Percentiles rank a stretch among this genome's conserved stretches.
Evolutionary conservation across 2,888 invertebrate genomes (phyloP).

Genomic region (Iphiclides podalirius): DNA sequence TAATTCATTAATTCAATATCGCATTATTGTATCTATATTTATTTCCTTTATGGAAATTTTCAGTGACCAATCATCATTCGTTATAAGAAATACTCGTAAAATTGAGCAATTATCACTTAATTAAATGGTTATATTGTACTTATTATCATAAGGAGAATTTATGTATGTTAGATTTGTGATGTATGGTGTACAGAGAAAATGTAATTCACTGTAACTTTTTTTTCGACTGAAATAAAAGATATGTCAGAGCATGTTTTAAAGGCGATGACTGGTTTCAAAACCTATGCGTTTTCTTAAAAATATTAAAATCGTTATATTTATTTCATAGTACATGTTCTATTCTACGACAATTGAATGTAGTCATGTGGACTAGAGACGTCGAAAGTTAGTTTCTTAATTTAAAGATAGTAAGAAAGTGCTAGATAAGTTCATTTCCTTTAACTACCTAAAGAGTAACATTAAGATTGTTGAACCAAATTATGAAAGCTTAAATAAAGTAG

Average conservation of each 20-base stretch:
- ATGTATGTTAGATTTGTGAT: conserved; percentile 39
- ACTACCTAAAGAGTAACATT: conserved; percentile 52
- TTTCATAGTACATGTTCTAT: conserved; percentile 72
- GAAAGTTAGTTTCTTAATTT: conserved; percentile 19
- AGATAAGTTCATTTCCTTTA: conserved; percentile 43
- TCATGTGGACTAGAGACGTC: conserved; percentile 19
- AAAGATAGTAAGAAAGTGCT: conserved; percentile 23
- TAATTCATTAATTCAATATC: no score
- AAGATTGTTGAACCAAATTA: conserved; percentile 23
- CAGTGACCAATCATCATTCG: conserved; percentile 20
- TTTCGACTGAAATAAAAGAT: conserved; percentile 10
- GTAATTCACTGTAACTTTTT: conserved; percentile 19
- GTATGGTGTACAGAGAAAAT: conserved; percentile 9
- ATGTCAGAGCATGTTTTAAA: neutral
- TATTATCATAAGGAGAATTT: conserved; percentile 61
- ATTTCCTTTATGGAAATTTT: conserved; percentile 27
- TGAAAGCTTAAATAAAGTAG: conserved; percentile 18
- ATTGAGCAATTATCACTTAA: conserved; percentile 75
- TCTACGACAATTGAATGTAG: conserved; percentile 60
- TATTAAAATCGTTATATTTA: conserved; percentile 72
- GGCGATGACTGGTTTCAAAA: conserved; percentile 17
- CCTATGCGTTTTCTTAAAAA: conserved; percentile 48
- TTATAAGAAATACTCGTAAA: conserved; percentile 46
- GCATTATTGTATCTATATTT: no score
- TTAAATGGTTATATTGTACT: conserved; percentile 66